Conservation (phyloP, 1,140 invertebrate genomes). For the Latrodectus geometricus region DNA sequence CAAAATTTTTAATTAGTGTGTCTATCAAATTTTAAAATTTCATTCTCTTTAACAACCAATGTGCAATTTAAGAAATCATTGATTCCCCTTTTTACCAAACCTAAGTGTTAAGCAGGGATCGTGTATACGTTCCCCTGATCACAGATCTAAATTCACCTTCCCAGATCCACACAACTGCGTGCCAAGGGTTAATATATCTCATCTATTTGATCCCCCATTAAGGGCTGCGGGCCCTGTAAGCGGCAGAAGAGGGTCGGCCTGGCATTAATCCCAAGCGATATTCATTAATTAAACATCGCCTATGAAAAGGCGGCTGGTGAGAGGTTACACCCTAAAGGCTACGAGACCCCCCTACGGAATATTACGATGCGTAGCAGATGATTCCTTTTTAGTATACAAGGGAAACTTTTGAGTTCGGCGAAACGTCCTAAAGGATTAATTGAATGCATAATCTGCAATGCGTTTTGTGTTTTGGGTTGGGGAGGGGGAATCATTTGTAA, state of each 20-base stretch:
- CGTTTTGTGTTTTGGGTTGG: slow-evolving; percentile 25
- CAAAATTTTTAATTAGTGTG: too few species aligned
- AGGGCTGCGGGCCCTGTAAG: slow-evolving; percentile 23
- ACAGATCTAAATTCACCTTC: not conserved
- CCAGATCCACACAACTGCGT: slow-evolving; percentile 43
- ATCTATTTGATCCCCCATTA: slow-evolving; percentile 61
- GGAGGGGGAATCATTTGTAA: not conserved
- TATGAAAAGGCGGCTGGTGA: slow-evolving; percentile 51
- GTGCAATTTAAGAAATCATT: too few species aligned
- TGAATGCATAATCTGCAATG: slow-evolving; percentile 27
- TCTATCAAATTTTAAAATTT: too few species aligned
- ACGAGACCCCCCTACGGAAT: slow-evolving; percentile 19
- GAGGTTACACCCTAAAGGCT: slow-evolving; percentile 61
- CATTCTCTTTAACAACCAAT: too few species aligned
- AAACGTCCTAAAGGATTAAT: slow-evolving; percentile 33
- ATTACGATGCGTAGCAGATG: slow-evolving; percentile 42
- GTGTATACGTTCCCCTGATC: not conserved
- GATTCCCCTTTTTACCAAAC: too few species aligned
- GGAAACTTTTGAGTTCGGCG: not conserved
- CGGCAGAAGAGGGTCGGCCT: slow-evolving; percentile 11
- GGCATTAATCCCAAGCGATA: slow-evolving; percentile 59
- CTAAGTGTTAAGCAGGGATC: not conserved
- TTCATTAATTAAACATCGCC: slow-evolving; percentile 62
- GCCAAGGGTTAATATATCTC: slow-evolving; percentile 61
- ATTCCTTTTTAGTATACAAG: not conserved